Evolutionary conservation across 2,797 vertebrate species (phyloP).

Genomic region (Enteromius trimaculatus): DNA sequence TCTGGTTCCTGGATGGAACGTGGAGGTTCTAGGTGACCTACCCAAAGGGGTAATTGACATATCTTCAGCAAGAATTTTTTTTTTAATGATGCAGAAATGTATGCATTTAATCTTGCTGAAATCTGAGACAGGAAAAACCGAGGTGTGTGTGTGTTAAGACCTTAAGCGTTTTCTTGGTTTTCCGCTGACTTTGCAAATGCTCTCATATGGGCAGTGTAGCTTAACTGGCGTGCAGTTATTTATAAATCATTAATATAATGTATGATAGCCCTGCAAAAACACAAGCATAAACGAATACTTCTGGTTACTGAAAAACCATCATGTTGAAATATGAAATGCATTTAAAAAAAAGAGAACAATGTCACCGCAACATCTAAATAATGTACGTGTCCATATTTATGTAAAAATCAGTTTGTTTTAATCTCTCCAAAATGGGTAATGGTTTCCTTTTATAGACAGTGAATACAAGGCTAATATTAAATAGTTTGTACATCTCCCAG

Average conservation of each 20-base stretch:
- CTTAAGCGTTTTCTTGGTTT: constrained; percentile 5
- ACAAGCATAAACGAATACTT: constrained; percentile 7
- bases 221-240: constrained; percentile 12
- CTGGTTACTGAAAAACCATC: constrained; percentile 8
- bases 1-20: too few species aligned
- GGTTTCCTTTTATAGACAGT: background rate
- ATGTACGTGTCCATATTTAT: background rate
- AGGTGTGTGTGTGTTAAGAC: background rate
- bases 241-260: constrained; percentile 33
- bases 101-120: constrained; percentile 13
- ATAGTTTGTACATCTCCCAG: constrained; percentile 13
- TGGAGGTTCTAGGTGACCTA: too few species aligned
- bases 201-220: background rate
- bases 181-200: background rate
- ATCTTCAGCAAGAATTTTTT: background rate
- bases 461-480: constrained; percentile 19
- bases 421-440: background rate
- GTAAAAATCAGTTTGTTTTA: background rate
- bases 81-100: constrained; percentile 5
- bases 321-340: background rate
- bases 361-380: background rate
- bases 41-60: too few species aligned
- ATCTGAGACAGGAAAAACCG: background rate
- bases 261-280: constrained; percentile 27
- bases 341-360: background rate